Evolutionary conservation across 2,888 invertebrate species (phyloP), one percentile per base, ranked within the genome.

Genomic region (Caenorhabditis uteleia): DNA sequence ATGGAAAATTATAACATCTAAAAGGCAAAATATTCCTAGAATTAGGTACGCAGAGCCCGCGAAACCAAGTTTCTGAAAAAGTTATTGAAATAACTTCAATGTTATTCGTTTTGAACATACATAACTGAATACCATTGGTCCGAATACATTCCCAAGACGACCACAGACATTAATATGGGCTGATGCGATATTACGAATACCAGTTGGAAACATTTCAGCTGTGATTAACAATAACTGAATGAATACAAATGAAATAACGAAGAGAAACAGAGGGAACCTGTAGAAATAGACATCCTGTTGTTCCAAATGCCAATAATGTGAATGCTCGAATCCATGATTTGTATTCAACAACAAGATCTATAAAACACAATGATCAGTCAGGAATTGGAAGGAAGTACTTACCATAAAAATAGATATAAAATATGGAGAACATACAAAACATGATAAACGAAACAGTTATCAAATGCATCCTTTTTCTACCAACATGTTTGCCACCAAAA

Each of bases 121-220:
- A 65, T 70, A 48, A 36, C 55, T 64, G 62, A 75, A 73, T 27
- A 73, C 62, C 54, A 70, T 58, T 1, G 75, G 75, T 29, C 75
- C 72, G 20, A 73, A 55, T 3, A 73, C 66, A 45, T 68, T 75
- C 12, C 73, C 75, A 20, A 75, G 34, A 43, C 75, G 45, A 16
- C 75, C 75, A 39, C 59, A 65, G 10, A 75, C 73, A 50, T 71
- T 73, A 1, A 66, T 59, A 59, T 75, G 64, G 1, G 73, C 70
- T 14, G 64, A 61, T 6, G 75, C 75, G 5, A 71, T 45, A 27
- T 70, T 70, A 36, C 75, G 46, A 31, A 75, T 62, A 14, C 66
- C 69, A 2, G 75, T 75, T 29, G 75, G 73, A 49, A 75, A 75
- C 46, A 70, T 53, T 56, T 75, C 75, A 1, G 73, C 69, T 0